Evolutionary conservation across 1,140 invertebrate species (phyloP), one percentile per base, ranked within the genome.

Genomic region (Micrasema longulum): DNA sequence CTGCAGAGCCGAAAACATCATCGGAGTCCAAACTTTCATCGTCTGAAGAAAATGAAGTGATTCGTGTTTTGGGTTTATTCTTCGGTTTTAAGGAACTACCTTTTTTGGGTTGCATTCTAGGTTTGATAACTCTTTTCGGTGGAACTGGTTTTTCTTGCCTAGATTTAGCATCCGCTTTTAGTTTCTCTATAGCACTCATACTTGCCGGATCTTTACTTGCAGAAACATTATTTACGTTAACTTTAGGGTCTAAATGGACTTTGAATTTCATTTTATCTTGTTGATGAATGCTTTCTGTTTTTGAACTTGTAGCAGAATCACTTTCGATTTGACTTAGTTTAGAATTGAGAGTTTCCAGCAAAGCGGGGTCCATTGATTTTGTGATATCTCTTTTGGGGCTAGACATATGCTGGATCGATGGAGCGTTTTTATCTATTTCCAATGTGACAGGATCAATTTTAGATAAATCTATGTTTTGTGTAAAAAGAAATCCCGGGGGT

Each of bases 281-380:
- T 74, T 88, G 87, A 72, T 88, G 87, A 72, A 89, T 83, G 76
- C 89, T 90, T 66, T 91, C 89, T 1, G 89, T 90, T 78, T 89
- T 87, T 1, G 89, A 90, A 77, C 89, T 90, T 1, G 89, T 90
- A 0, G 89, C 89, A 0, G 89, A 90, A 79, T 91, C 89, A 73
- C 89, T 90, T 81, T 91, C 89, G 50, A 91, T 91, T 80, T 90
- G 89, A 77, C 89, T 90, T 2, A 91, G 79, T 83, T 91, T 91
- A n/a, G 88, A 90, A 79, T 89, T 91, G 7, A 91, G 79, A 12
- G 89, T 88, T 78, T 91, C 89, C 36, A 91, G 79, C 26, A 90
- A 79, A 12, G 85, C 84, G 16, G 89, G 89, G 80, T 91, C 89
- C 74, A 91, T 87, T 67, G 83, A 83, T 76, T 89, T 88, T 4